Conservation (phyloP, 2,888 invertebrate genomes). For the Exocentrus adspersus region DNA sequence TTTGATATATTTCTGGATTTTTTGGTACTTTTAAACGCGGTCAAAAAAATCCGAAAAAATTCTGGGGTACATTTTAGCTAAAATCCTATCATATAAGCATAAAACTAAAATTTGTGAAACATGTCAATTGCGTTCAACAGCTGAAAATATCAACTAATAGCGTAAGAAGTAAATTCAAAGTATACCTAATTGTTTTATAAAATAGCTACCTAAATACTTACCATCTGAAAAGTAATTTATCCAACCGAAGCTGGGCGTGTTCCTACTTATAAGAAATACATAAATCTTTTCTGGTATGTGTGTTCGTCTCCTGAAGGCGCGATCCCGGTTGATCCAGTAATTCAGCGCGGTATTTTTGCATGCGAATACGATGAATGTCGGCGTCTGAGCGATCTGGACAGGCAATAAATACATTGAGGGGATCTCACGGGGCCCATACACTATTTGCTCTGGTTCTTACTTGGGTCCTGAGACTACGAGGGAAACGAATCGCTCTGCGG, state of each 20-base stretch:
- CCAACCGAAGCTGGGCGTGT: conserved; percentile 27
- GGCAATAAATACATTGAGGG: conserved; percentile 56
- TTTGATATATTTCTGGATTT: no score
- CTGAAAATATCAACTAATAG: no score
- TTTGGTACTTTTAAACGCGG: no score
- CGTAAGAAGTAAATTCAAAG: no score
- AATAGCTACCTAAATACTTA: neutral
- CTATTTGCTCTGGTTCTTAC: conserved; percentile 50
- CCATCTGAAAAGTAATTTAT: conserved; percentile 18
- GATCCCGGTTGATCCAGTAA: conserved; percentile 40
- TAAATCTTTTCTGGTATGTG: conserved; percentile 40
- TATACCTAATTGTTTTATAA: neutral
- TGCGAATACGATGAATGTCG: conserved; percentile 57
- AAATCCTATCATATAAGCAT: no score
- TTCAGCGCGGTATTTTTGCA: conserved; percentile 54
- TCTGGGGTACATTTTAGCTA: no score
- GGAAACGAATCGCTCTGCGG: conserved; percentile 8
- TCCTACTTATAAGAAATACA: conserved; percentile 33
- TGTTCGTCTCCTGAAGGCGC: conserved; percentile 46
- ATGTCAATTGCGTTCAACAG: no score
- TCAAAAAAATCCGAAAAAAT: no score
- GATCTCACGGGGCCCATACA: conserved; percentile 51
- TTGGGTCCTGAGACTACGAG: conserved; percentile 20
- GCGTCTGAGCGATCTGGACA: conserved; percentile 58
- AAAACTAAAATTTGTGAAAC: no score